Conservation (phyloP, 2,113 vertebrate genomes). For the Ramphastos sulfuratus region DNA sequence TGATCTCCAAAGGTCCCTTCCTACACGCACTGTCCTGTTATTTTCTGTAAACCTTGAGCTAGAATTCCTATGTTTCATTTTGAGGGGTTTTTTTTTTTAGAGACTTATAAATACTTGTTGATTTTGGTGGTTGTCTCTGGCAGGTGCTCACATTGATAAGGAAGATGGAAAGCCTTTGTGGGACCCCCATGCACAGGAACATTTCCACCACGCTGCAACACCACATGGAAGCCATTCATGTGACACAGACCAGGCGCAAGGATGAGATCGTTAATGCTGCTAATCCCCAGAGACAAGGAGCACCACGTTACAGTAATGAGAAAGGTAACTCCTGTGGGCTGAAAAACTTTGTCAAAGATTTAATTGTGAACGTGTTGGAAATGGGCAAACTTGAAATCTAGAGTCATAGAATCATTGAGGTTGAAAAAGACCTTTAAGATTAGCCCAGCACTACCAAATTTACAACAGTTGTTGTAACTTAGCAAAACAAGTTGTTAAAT, state of each 20-base stretch:
- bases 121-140: neutral
- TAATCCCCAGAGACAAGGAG: slow-evolving; percentile 24
- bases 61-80: fast-evolving
- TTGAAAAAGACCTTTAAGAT: too few relatives aligned
- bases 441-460: too few relatives aligned
- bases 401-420: too few relatives aligned
- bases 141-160: slow-evolving; percentile 62
- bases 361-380: fast-evolving
- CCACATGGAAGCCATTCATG: slow-evolving; percentile 53
- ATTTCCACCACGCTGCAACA: slow-evolving; percentile 19
- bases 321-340: slow-evolving; percentile 39
- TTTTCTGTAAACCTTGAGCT: neutral
- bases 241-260: slow-evolving; percentile 52
- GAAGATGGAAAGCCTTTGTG: slow-evolving; percentile 62
- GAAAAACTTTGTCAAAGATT: fast-evolving
- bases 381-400: too few relatives aligned
- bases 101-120: fast-evolving
- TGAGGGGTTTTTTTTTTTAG: too few relatives aligned
- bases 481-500: too few relatives aligned
- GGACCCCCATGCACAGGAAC: slow-evolving; percentile 46
- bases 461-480: too few relatives aligned
- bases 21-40: too few relatives aligned
- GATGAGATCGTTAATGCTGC: slow-evolving; percentile 63
- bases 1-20: too few relatives aligned
- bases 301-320: neutral